These are phyloP conservation scores for Callithrix jacchus DNA, from an alignment of 2,113 vertebrate genomes.

Conservation along the genomic window DNA sequence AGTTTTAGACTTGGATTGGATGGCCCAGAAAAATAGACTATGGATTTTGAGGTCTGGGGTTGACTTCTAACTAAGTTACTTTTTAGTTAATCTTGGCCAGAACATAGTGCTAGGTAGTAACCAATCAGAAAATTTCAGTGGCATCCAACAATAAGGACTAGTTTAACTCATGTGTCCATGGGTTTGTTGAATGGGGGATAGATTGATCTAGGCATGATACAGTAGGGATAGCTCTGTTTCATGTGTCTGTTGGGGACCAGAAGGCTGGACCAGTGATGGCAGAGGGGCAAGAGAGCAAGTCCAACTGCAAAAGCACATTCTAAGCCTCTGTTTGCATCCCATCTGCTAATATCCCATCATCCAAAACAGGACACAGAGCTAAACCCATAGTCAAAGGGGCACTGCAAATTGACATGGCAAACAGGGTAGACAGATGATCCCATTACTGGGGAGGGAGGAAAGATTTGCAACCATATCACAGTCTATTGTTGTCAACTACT, in stretches of 20 bases:
- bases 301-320: background rate
- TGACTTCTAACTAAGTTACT: background rate
- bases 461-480: background rate
- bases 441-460: background rate
- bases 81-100: background rate
- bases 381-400: background rate
- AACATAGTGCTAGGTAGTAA: background rate
- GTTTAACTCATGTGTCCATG: background rate
- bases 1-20: background rate
- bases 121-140: background rate
- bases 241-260: background rate
- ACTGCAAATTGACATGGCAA: background rate
- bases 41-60: background rate
- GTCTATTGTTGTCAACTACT: background rate
- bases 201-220: background rate
- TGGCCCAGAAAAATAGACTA: background rate
- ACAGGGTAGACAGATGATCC: background rate
- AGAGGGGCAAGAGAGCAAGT: background rate
- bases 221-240: background rate
- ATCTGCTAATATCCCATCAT: background rate
- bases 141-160: accelerated
- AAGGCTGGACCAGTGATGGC: background rate
- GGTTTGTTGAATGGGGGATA: background rate
- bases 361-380: background rate
- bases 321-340: background rate